Conservation (phyloP, 2,113 vertebrate genomes). For the Dryoscopus gambensis region DNA sequence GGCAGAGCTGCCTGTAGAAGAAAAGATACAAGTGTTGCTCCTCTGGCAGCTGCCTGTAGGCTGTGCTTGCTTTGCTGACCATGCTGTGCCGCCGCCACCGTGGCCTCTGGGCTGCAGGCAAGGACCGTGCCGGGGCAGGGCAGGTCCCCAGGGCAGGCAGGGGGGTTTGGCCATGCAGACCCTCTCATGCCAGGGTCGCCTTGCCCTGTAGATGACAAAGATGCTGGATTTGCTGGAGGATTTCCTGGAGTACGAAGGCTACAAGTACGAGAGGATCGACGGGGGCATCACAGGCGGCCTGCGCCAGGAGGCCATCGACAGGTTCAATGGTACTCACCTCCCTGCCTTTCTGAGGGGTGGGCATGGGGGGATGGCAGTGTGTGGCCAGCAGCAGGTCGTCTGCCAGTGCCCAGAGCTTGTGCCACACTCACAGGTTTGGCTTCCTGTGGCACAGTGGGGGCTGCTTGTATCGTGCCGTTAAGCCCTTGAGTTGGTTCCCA, state of each 20-base stretch:
- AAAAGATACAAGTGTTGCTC: accelerated
- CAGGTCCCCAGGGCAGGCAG: background rate
- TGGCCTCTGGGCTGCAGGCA: background rate
- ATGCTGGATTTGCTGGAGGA: slow-evolving; percentile 98
- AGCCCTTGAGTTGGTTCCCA: background rate
- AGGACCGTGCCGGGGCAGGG: accelerated
- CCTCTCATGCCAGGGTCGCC: background rate
- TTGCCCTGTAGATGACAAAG: slow-evolving; percentile 89
- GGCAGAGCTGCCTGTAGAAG: background rate
- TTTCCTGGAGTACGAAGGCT: slow-evolving; percentile 94
- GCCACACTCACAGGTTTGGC: accelerated
- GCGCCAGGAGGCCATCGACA: slow-evolving; percentile 95
- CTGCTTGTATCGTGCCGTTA: accelerated
- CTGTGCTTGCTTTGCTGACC: background rate
- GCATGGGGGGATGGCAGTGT: accelerated
- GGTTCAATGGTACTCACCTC: slow-evolving; percentile 85
- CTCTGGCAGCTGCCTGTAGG: background rate
- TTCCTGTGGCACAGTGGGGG: accelerated
- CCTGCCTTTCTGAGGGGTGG: background rate
- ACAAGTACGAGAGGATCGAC: slow-evolving; percentile 95
- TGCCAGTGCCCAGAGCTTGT: background rate
- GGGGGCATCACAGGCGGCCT: slow-evolving; percentile 93
- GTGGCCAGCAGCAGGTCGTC: background rate
- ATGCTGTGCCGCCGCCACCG: accelerated
- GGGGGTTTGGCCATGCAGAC: background rate